Conservation (phyloP, 2,113 vertebrate species). For the Prinia subflava region DNA sequence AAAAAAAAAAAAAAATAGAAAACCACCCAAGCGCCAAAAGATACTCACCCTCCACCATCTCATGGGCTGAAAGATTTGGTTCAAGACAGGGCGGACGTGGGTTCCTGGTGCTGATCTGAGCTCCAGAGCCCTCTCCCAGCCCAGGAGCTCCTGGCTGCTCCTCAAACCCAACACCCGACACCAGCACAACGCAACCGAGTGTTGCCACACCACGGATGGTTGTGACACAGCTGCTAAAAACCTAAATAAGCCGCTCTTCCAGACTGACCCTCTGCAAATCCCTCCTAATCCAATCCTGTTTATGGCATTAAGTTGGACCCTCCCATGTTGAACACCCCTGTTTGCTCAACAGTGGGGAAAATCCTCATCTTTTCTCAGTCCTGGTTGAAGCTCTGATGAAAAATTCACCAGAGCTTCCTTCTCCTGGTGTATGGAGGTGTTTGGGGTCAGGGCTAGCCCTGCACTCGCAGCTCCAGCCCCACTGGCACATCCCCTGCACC, state of each 20-base stretch:
- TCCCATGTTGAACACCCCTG: background rate
- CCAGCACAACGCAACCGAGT: fast-evolving
- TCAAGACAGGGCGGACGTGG: fast-evolving
- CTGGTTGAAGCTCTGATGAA: background rate
- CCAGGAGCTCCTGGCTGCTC: background rate
- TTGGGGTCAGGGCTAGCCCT: fast-evolving
- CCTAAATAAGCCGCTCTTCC: background rate
- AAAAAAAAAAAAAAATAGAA: fast-evolving
- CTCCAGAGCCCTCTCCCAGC: background rate
- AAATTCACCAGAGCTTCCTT: background rate
- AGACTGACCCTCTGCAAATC: conserved; percentile 26
- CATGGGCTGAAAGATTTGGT: background rate
- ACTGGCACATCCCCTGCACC: fast-evolving
- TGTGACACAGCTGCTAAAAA: background rate
- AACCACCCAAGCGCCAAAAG: background rate
- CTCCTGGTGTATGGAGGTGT: fast-evolving
- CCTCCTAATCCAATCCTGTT: conserved; percentile 39
- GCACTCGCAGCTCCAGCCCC: background rate
- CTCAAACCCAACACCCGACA: background rate
- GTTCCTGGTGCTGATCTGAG: background rate
- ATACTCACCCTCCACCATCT: background rate
- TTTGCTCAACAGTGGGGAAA: background rate
- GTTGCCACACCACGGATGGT: background rate
- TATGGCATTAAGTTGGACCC: background rate
- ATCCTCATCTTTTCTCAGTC: background rate